Evolutionary conservation across 92 coral and sea anemone species (phyloP).

Genomic region (Siderastrea radians): DNA sequence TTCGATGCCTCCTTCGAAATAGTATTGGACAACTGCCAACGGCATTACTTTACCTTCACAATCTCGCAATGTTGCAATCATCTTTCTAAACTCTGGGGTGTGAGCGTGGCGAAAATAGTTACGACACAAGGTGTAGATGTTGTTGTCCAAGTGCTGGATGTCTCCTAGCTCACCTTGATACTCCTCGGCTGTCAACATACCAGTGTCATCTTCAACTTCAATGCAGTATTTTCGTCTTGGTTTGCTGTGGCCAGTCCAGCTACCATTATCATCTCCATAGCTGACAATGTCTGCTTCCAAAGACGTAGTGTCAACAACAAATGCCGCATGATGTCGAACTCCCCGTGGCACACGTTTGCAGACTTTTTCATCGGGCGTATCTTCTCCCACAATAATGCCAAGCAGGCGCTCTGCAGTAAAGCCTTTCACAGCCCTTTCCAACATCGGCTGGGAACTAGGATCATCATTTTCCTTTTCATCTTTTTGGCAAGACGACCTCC

Average conservation of each 20-base stretch:
- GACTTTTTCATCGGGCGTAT: conserved; percentile 16
- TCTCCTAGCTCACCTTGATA: background rate
- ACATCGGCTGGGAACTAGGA: conserved; percentile 37
- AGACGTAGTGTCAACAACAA: conserved; percentile 34
- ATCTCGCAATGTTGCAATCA: conserved; percentile 67
- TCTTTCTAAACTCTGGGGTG: conserved; percentile 61
- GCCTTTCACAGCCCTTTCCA: conserved; percentile 65
- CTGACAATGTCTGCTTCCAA: conserved; percentile 29
- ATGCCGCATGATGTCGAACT: conserved; percentile 48
- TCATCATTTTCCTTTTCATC: conserved; percentile 35
- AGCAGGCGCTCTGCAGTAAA: conserved; percentile 58
- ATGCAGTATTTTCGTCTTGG: conserved; percentile 62
- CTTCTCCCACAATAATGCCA: conserved; percentile 57
- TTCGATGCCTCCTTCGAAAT: conserved; percentile 68
- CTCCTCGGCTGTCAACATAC: conserved; percentile 14
- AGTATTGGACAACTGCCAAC: conserved; percentile 37
- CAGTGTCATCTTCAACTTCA: conserved; percentile 55
- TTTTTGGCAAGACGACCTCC: conserved; percentile 18
- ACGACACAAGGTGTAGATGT: conserved; percentile 61
- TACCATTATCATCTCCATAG: conserved; percentile 69
- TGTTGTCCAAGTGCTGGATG: conserved; percentile 7
- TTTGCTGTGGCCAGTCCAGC: conserved; percentile 71
- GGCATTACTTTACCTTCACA: conserved; percentile 44
- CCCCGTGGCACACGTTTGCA: conserved; percentile 52
- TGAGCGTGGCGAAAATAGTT: conserved; percentile 64